phyloP scores from a whole-genome alignment of 2,113 vertebrate species.

The Strigops habroptila region DNA sequence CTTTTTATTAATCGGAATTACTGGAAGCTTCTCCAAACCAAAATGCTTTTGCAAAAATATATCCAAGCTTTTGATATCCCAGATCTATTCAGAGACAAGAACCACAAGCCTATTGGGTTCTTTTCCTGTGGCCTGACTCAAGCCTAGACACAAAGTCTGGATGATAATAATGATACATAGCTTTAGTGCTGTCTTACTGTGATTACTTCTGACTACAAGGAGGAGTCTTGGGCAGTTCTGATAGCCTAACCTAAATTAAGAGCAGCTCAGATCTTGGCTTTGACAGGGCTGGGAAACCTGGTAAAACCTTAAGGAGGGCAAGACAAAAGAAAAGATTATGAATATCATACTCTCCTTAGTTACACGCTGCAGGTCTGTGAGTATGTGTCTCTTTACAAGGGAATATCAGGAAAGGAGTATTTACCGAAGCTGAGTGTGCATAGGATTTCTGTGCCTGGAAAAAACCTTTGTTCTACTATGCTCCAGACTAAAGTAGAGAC shows the following conservation, averaged over 20 bases:
- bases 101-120: not conserved
- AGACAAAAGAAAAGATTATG: not conserved
- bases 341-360: not conserved
- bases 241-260: not conserved
- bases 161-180: not conserved
- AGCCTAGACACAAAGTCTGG: not conserved
- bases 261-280: not conserved
- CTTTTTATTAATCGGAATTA: not conserved
- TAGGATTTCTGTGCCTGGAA: not conserved
- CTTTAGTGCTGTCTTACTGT: not conserved
- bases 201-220: not conserved
- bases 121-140: not conserved
- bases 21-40: constrained; percentile 1
- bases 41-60: not conserved
- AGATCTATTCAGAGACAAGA: not conserved
- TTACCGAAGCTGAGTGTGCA: not conserved
- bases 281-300: not conserved
- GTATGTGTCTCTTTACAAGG: not conserved
- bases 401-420: not conserved
- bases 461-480: not conserved
- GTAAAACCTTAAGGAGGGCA: not conserved
- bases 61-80: not conserved
- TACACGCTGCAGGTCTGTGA: not conserved
- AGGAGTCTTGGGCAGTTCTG: not conserved
- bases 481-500: not conserved